Base-by-base conservation (phyloP, 2,113 vertebrate genomes). In the Petromus typicus region DNA sequence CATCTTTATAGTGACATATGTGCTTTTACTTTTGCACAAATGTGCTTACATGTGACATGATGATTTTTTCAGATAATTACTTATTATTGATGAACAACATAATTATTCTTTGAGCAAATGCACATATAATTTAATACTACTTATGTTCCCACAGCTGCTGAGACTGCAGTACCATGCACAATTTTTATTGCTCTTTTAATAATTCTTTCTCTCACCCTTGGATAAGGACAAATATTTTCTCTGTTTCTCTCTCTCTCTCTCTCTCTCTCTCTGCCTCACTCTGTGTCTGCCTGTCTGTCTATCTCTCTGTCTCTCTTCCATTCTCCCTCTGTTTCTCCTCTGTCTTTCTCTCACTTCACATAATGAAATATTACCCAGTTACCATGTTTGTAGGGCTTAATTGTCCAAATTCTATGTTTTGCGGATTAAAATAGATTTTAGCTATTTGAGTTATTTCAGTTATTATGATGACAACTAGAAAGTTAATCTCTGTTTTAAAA, bases 71-170 rank as follows among this genome's bases (percentile, higher is more conserved):
- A 63, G 66, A 96, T 94, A 89, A 97, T 98, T 97, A 79, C 89
- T 97, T 86, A 97, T 96, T 98, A 98, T 93, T 97, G 83, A 98
- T 97, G 96, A 98, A 97, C 61, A 98, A 56, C 61, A 96, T 98
- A 97, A 97, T 89, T 96, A 96, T 91, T 96, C 90, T 97, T 96
- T 86, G 94, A 94, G 51, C 0, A 64, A 96, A 88, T 34, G 89
- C 64, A 97, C 97, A 93, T 90, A 97, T 97, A 95, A 98, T 98
- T 98, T 96, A 98, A 37, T 91, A 22, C n/a, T 96, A 78, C 0
- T 20, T 97, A 92, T 97, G 83, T 40, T 98, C 61, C 61, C 78
- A 30, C 87, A 97, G 94, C 96, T 98, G 95, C n/a, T 76, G 61
- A 22, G 93, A 80, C 88, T 97, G 40, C 2, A 32, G 12, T 93